A percentile compares a stretch with the other conserved stretches of the same genome.
Evolutionary conservation across 2,113 vertebrate genomes (phyloP).

Genomic region (Heterocephalus glaber): DNA sequence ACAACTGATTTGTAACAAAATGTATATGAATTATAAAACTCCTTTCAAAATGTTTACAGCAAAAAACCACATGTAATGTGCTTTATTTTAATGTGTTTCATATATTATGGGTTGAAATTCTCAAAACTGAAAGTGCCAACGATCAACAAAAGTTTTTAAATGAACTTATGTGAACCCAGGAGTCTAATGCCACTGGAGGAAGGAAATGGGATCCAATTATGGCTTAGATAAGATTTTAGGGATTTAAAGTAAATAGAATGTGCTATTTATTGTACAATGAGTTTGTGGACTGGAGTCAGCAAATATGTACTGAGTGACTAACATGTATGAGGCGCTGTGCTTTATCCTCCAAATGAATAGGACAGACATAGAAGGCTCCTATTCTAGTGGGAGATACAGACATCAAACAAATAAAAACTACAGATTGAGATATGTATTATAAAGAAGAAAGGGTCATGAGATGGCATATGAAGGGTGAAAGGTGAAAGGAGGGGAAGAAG

Average conservation of each 20-base stretch:
- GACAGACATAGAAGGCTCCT: background rate
- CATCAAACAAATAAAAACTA: background rate
- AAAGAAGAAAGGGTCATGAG: background rate
- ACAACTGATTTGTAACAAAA: conserved; percentile 17
- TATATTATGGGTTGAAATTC: background rate
- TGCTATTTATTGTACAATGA: background rate
- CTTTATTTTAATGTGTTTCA: background rate
- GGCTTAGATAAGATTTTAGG: background rate
- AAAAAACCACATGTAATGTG: background rate
- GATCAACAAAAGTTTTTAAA: background rate
- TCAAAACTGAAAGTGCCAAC: background rate
- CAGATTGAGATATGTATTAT: background rate
- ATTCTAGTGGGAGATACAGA: background rate
- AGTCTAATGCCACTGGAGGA: background rate
- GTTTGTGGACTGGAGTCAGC: background rate
- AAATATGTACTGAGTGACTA: background rate
- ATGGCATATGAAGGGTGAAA: background rate
- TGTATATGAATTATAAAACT: background rate
- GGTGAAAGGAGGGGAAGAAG: background rate
- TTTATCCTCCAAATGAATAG: background rate
- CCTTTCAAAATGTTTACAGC: background rate
- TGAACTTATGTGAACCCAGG: background rate
- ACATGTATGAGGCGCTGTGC: background rate
- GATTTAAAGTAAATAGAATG: background rate
- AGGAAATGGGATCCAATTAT: background rate